Evolutionary conservation across 2,113 vertebrate genomes (phyloP).

Genomic region (Mellivora capensis): DNA sequence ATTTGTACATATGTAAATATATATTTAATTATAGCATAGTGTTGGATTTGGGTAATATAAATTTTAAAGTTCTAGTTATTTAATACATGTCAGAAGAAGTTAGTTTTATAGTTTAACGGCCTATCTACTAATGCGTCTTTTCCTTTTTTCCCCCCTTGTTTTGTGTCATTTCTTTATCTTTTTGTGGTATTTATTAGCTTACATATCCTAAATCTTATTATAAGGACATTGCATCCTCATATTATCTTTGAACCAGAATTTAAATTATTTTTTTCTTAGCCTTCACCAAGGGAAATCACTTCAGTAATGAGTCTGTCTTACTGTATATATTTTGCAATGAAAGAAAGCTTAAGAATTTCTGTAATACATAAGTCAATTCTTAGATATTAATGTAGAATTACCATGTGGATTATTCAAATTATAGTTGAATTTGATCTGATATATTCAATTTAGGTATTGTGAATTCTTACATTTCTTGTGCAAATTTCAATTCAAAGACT

Average conservation of each 20-base stretch:
- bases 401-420: background rate
- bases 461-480: background rate
- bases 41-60: background rate
- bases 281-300: background rate
- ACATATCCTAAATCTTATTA: background rate
- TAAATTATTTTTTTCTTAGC: background rate
- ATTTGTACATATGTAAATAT: background rate
- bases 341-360: background rate
- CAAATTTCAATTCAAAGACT: background rate
- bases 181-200: background rate
- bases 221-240: background rate
- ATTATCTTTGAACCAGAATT: background rate
- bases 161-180: background rate
- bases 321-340: background rate
- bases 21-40: background rate
- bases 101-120: background rate
- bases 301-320: background rate
- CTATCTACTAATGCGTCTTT: background rate
- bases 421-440: background rate
- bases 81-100: background rate
- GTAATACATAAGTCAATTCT: background rate
- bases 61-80: background rate
- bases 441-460: background rate
- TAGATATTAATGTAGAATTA: background rate
- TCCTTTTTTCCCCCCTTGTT: background rate